Evolutionary conservation across 2,888 invertebrate species (phyloP).

Genomic region (Sarcophaga carnaria): DNA sequence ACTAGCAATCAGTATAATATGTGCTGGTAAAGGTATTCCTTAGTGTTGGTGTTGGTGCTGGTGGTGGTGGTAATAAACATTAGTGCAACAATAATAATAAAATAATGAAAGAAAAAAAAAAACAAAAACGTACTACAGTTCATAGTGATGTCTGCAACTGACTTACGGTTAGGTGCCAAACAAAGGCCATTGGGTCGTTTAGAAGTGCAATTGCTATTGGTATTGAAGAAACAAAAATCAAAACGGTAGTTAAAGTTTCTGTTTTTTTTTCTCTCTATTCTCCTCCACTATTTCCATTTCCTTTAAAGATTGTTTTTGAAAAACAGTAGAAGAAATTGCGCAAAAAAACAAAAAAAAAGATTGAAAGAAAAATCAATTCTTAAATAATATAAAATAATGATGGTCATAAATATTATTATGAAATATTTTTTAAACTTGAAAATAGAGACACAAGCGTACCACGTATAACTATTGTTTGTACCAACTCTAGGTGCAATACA

Average conservation of each 20-base stretch:
- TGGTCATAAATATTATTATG: slow-evolving; percentile 72
- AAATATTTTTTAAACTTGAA: slow-evolving; percentile 70
- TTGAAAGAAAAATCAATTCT: slow-evolving; percentile 50
- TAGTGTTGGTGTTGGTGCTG: slow-evolving; percentile 28
- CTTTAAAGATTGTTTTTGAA: slow-evolving; percentile 33
- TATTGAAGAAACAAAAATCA: slow-evolving; percentile 49
- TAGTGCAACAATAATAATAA: slow-evolving; percentile 58
- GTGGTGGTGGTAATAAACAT: slow-evolving; percentile 62
- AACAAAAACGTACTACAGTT: slow-evolving; percentile 39
- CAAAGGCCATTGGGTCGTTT: slow-evolving; percentile 79
- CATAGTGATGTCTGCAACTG: slow-evolving; percentile 64
- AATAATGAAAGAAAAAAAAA: slow-evolving; percentile 13
- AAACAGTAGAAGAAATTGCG: slow-evolving; percentile 67
- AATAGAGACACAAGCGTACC: not conserved
- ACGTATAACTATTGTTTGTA: not conserved
- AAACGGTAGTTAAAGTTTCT: slow-evolving; percentile 55
- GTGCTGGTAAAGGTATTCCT: slow-evolving; percentile 34
- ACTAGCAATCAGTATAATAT: slow-evolving; percentile 37
- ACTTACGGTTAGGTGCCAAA: slow-evolving; percentile 74
- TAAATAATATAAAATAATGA: slow-evolving; percentile 71
- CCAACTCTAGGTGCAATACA: not conserved
- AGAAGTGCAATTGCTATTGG: slow-evolving; percentile 75
- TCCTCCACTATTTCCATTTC: slow-evolving; percentile 33
- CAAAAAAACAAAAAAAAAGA: slow-evolving; percentile 40
- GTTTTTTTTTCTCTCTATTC: not conserved